phyloP scores from a whole-genome alignment of 2,888 invertebrate genomes.

The Eristalis arbustorum region DNA sequence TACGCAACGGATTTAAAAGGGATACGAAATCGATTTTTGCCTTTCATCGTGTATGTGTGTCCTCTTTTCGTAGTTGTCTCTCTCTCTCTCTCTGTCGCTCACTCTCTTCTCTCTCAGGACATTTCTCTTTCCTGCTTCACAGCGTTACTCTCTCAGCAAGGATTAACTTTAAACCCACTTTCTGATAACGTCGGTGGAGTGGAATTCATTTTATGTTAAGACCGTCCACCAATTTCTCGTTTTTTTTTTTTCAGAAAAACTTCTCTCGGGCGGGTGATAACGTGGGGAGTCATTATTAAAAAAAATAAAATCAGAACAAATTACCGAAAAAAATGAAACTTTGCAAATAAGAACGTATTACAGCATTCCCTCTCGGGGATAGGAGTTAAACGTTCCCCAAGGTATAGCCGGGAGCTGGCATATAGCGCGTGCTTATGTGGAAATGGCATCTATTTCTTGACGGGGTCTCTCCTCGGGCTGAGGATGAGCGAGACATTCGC shows the following conservation, averaged over 20 bases:
- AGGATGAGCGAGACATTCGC: neutral
- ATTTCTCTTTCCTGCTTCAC: neutral
- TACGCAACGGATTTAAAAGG: conserved; percentile 48
- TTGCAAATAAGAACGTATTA: neutral
- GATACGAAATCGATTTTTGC: conserved; percentile 59
- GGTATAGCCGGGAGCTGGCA: neutral
- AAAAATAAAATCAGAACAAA: conserved; percentile 29
- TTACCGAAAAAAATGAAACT: neutral
- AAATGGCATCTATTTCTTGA: neutral
- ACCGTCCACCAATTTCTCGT: conserved; percentile 27
- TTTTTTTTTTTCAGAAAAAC: conserved; percentile 1
- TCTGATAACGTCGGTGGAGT: conserved; percentile 5
- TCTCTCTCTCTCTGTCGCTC: neutral
- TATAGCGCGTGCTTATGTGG: neutral
- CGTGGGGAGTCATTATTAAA: conserved; percentile 12
- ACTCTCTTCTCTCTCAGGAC: neutral
- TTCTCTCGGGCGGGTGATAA: conserved; percentile 20
- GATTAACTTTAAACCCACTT: conserved; percentile 42
- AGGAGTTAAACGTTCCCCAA: conserved; percentile 28
- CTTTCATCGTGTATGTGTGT: neutral
- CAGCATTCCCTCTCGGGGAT: neutral
- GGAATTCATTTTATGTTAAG: conserved; percentile 40
- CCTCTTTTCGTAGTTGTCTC: neutral
- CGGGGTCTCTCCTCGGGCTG: neutral
- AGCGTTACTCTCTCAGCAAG: neutral